phyloP scores from a whole-genome alignment of 92 coral and sea anemone species.

The Heteractis magnifica region DNA sequence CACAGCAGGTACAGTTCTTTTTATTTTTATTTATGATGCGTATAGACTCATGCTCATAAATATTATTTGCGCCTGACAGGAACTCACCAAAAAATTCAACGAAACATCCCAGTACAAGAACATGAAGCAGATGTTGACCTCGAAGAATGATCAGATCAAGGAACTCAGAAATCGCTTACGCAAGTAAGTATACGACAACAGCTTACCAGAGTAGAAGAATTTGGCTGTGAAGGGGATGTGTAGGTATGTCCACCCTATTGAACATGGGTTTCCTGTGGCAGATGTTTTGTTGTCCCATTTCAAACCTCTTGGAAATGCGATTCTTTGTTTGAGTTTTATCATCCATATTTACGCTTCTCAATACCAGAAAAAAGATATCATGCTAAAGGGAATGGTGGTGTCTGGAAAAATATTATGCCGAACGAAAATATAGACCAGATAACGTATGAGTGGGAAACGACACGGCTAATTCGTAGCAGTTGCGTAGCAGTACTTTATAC shows the following conservation, averaged over 20 bases:
- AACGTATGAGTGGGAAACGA: too few relatives aligned
- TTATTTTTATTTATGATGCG: not conserved
- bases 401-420: too few relatives aligned
- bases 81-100: slow-evolving; percentile 90
- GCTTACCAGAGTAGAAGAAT: not conserved
- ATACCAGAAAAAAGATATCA: too few relatives aligned
- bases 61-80: slow-evolving; percentile 44
- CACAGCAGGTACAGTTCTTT: slow-evolving; percentile 59
- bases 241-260: not conserved
- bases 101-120: slow-evolving; percentile 98
- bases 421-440: too few relatives aligned
- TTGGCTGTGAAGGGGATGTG: not conserved
- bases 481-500: too few relatives aligned
- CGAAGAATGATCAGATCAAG: slow-evolving; percentile 95
- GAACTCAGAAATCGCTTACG: slow-evolving; percentile 81
- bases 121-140: slow-evolving; percentile 96
- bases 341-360: too few relatives aligned
- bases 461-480: too few relatives aligned
- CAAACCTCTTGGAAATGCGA: too few relatives aligned
- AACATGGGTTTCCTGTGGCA: too few relatives aligned
- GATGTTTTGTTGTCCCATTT: too few relatives aligned
- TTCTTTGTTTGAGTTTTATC: too few relatives aligned
- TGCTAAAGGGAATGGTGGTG: too few relatives aligned
- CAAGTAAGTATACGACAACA: slow-evolving; percentile 59
- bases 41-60: not conserved